Evolutionary conservation across 2,888 invertebrate genomes (phyloP).

Genomic region (Calameuta filiformis): DNA sequence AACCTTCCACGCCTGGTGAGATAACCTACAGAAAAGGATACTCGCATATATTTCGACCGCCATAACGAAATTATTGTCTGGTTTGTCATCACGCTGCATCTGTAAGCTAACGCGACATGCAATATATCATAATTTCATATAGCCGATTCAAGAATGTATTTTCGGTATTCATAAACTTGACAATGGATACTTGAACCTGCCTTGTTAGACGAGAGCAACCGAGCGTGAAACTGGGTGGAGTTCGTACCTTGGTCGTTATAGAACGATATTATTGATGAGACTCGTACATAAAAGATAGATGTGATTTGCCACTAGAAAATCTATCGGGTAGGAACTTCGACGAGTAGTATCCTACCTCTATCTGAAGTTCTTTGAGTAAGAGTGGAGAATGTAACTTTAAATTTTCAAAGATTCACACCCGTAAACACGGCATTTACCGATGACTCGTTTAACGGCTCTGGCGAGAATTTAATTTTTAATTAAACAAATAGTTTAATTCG

Average conservation of each 20-base stretch:
- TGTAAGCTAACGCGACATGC: slow-evolving; percentile 20
- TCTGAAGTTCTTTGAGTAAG: neutral
- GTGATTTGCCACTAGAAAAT: neutral
- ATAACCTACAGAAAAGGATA: neutral
- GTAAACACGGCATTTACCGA: neutral
- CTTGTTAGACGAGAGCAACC: slow-evolving; percentile 48
- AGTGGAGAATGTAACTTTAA: neutral
- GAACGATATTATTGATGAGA: slow-evolving; percentile 5
- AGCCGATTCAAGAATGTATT: slow-evolving; percentile 39
- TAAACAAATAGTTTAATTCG: slow-evolving; percentile 50
- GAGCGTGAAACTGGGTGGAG: slow-evolving; percentile 55
- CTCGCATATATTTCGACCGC: neutral
- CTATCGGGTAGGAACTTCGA: neutral
- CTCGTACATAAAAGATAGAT: neutral
- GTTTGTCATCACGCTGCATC: neutral
- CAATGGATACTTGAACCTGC: slow-evolving; percentile 54
- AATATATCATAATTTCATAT: slow-evolving; percentile 56
- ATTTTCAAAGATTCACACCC: neutral
- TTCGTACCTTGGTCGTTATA: slow-evolving; percentile 21
- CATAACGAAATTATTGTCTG: neutral
- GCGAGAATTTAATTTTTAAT: slow-evolving; percentile 52
- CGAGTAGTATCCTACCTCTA: neutral
- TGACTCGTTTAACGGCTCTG: neutral
- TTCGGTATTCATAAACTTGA: slow-evolving; percentile 53
- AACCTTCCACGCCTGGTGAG: neutral